phyloP scores from a whole-genome alignment of 2,113 vertebrate species.

The Dascyllus trimaculatus region DNA sequence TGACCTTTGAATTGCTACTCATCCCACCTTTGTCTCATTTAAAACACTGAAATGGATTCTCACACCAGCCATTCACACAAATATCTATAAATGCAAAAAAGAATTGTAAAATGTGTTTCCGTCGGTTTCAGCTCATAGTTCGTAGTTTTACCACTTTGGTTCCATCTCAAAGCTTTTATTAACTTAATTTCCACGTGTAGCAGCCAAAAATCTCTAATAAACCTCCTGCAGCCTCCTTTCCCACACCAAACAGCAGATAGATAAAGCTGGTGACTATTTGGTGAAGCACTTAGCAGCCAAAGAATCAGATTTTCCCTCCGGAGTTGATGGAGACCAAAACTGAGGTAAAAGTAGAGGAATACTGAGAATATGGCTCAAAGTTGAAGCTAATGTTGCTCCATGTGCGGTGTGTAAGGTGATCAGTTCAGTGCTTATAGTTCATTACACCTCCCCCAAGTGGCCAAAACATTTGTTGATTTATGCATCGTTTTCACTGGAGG shows the following conservation, averaged over 20 bases:
- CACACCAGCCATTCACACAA: no score
- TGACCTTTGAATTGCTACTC: no score
- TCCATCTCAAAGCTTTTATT: no score
- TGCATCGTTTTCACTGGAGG: background rate
- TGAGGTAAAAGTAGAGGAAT: background rate
- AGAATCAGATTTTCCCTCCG: background rate
- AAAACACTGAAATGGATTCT: no score
- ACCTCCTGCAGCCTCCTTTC: background rate
- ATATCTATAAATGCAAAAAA: no score
- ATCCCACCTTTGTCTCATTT: no score
- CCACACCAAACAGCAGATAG: conserved; percentile 9
- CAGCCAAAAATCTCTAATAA: background rate
- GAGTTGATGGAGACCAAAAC: background rate
- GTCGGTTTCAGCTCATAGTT: background rate
- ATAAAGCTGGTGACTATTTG: background rate
- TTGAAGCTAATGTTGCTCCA: background rate
- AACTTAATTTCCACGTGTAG: background rate
- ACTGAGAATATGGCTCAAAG: no score
- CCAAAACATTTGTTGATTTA: background rate
- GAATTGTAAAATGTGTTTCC: background rate
- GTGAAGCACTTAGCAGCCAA: background rate
- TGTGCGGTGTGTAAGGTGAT: background rate
- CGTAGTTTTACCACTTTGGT: no score
- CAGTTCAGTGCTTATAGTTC: background rate
- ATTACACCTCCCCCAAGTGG: background rate